A percentile compares a stretch with the other conserved stretches of the same genome.
Evolutionary conservation across 2,113 vertebrate species (phyloP).

Genomic region (Sinosuthora webbiana): DNA sequence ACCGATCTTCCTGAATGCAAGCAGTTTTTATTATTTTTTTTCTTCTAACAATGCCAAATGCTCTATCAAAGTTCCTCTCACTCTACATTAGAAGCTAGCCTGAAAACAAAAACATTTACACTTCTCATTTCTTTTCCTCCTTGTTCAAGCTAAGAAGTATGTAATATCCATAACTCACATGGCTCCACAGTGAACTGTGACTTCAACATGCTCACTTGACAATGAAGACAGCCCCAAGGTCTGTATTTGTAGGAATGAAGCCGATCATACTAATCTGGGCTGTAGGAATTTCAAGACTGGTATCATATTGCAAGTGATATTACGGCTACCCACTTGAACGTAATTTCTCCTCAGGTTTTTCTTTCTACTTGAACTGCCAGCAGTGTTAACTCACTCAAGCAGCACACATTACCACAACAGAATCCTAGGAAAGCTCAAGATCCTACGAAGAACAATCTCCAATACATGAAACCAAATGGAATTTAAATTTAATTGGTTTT

Average conservation of each 20-base stretch:
- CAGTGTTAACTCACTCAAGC: constrained; percentile 47
- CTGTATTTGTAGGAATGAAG: not conserved
- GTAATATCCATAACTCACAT: not conserved
- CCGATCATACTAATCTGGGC: constrained; percentile 38
- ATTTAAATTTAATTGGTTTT: not conserved
- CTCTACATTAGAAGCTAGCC: not conserved
- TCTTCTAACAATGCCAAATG: not conserved
- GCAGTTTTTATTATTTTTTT: not conserved
- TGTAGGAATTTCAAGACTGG: constrained; percentile 63
- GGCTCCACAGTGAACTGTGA: not conserved
- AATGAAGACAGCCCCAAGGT: constrained; percentile 28
- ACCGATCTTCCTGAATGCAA: not conserved
- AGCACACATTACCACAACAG: not conserved
- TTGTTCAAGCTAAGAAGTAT: not conserved
- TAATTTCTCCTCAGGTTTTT: constrained; percentile 62
- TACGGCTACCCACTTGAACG: constrained; percentile 26
- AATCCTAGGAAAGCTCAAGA: not conserved
- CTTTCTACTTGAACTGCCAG: constrained; percentile 45
- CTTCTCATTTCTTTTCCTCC: not conserved
- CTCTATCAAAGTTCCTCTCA: not conserved
- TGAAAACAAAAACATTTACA: constrained; percentile 51
- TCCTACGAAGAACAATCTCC: not conserved
- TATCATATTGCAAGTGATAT: constrained; percentile 43
- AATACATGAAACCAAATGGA: not conserved
- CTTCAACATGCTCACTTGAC: not conserved